Evolutionary conservation across 2,797 vertebrate genomes (phyloP), one percentile per base, ranked within the genome.

Genomic region (Epinephelus coioides): DNA sequence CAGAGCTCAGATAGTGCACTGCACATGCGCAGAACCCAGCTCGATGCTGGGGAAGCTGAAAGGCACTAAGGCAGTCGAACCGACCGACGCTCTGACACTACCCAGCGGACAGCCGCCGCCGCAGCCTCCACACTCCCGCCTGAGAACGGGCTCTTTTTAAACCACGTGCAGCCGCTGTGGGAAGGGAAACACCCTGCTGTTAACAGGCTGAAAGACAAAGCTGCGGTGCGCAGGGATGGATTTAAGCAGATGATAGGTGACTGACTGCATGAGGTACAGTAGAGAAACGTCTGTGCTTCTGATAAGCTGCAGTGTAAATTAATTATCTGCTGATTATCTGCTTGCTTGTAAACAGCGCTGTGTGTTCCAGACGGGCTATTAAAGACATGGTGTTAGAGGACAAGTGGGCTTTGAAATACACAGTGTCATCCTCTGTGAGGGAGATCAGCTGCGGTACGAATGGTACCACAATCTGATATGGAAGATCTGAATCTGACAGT

Each of bases 201-300:
- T 64, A 79, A 44, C 74, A 62, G 81, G 76, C 83, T 66, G 82
- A 62, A 30, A 60, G 88, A 88, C 68, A 43, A 69, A 82, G 79
- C 74, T 50, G 77, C 76, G 56, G 55, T 34, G 81, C 81, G 69
- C 75, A 80, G 89, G 87, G 80, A 95, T 95, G 94, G 91, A 93
- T 88, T 84, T 88, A 89, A 87, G 84, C 92, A 83, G 89, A 86
- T 94, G 92, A 93, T 89, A 83, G 71, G 34, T 34, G 34, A 34
- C 69, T 70, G 85, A 88, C 83, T 71, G 92, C 82, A 67, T 79
- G 92, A 96, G 95, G 95, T 95, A 95, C 82, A 80, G 90, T 77
- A 69, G 34, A 82, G 44, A 57, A 34, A 19, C 40, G 50, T 27
- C 19, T 11, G 47, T 5, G 66, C 73, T 54, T 38, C 74, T 70